These are phyloP conservation scores for Chrysopa pallens DNA, from an alignment of 1,140 invertebrate species.

Conservation along the genomic window DNA sequence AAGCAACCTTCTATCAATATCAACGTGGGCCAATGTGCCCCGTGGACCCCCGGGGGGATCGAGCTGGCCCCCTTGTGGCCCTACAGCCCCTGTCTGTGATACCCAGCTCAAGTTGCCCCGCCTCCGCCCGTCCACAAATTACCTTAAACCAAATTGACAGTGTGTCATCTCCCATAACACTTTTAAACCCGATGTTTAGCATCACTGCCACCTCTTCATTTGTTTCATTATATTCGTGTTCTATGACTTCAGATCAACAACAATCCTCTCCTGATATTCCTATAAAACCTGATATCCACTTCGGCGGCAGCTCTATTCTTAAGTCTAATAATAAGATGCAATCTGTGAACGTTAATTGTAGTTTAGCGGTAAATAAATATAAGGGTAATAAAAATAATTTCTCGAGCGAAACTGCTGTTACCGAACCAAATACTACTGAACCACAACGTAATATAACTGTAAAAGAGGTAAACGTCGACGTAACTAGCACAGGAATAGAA, in stretches of 20 bases:
- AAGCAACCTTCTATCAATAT: constrained; percentile 2
- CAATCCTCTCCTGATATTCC: no score
- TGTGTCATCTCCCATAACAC: no score
- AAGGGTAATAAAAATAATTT: constrained; percentile 37
- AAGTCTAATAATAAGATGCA: constrained; percentile 40
- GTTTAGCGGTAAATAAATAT: constrained; percentile 31
- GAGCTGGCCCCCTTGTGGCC: constrained; percentile 24
- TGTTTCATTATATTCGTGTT: no score
- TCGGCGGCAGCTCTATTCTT: constrained; percentile 33
- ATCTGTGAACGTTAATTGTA: constrained; percentile 40
- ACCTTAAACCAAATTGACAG: no score
- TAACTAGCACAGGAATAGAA: no score
- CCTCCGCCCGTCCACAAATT: constrained; percentile 23
- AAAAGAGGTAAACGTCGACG: no score
- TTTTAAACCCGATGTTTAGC: no score
- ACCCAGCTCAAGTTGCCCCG: constrained; percentile 43
- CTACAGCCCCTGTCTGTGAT: constrained; percentile 44
- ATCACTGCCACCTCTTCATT: no score
- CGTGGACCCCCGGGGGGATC: constrained; percentile 18
- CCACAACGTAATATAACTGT: constrained; percentile 32
- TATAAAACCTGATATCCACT: constrained; percentile 18
- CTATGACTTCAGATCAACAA: no score
- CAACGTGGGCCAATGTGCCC: constrained; percentile 2
- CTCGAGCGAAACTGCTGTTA: constrained; percentile 41
- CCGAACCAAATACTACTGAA: constrained; percentile 29